Base-by-base conservation (phyloP, 2,797 vertebrate species). In the Cyprinodon diabolis region DNA sequence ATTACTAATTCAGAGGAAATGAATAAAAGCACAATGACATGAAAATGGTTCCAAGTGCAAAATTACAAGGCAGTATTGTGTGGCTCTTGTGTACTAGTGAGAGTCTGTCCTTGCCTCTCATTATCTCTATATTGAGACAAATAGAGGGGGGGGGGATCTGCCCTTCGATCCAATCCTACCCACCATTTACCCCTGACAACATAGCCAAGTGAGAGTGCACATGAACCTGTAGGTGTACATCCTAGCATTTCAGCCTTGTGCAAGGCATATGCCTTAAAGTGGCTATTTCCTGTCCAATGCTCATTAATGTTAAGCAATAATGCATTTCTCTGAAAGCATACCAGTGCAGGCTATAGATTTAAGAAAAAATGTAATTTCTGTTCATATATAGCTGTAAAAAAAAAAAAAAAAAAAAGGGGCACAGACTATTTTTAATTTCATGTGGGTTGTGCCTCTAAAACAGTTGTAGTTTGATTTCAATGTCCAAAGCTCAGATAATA, bases 41-140 rank as follows among this genome's bases (percentile, higher is more conserved):
- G 80, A 81, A 76, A 86, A 89, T 13, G 6, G 63, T 67, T 84
- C 30, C 23, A 6, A 69, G 57, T 80, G 76, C 66, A 66, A 72
- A 80, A 86, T 81, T 75, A 80, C 69, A 76, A 66, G 66, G 75
- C 5, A 4, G 52, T 17, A 49, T n/a, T 75, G 13, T 76, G 77
- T 45, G 23, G 13, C 8, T 66, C 52, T 10, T 14, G 55, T 47
- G 82, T 12, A 40, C 8, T 52, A 58, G 0, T 69, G 56, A 43
- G 52, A 40, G 70, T 30, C 25, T 83, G 87, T 77, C 90, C 86
- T 87, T 86, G 87, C 85, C 84, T 77, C 77, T 92, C 74, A 90
- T 92, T 89, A 91, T 74, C 14, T 23, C 6, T 19, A 81, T 79
- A 93, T 91, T 90, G 89, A 92, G 90, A 93, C 91, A 90, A 92